Evolutionary conservation across 2,888 invertebrate species (phyloP), one percentile per base, ranked within the genome.

Genomic region (Rapana venosa): DNA sequence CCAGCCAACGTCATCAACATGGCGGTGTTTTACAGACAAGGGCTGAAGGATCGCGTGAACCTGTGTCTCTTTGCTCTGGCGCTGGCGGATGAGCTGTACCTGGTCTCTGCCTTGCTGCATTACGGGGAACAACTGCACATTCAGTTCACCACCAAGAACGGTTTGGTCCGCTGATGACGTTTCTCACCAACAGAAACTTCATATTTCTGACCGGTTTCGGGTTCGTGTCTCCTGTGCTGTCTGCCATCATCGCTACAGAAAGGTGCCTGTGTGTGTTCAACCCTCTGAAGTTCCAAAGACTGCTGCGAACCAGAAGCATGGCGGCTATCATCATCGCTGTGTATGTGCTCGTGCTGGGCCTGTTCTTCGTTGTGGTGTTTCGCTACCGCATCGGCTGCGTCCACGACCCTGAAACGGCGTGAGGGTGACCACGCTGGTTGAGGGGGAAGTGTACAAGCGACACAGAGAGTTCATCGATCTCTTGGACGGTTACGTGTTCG

Each of bases 221-320:
- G 30, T 86, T 22, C 20, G 86, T 66, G 15, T 86, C 86, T 20
- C 86, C 32, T 20, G 32, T 61, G 17, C 32, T 86, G 32, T 86
- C 86, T 4, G 86, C 86, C 32, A 86, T 86, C 30, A 86, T 86
- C 86, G 58, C 86, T 22, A 66, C 32, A 8, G 86, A 86, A n/a
- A 5, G 86, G 30, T 86, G 86, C 61, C 56, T 86, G 30, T 86
- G 86, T 66, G 66, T 86, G 22, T 22, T 61, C 86, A 61, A 35
- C 22, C 86, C 86, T 17, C 86, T 86, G 20, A 36, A 56, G 17
- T 86, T 61, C 17, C 86, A 86, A 56, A 58, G 8, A 20, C 86
- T 86, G 86, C 61, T 86, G 6, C 36, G 66, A 26, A 86, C 86
- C 8, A 58, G 61, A n/a, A 86, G 61, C 13, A 86, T 35, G 86